Evolutionary conservation across 1,140 invertebrate genomes (phyloP), one percentile per base, ranked within the genome.

Genomic region (Manduca sexta): DNA sequence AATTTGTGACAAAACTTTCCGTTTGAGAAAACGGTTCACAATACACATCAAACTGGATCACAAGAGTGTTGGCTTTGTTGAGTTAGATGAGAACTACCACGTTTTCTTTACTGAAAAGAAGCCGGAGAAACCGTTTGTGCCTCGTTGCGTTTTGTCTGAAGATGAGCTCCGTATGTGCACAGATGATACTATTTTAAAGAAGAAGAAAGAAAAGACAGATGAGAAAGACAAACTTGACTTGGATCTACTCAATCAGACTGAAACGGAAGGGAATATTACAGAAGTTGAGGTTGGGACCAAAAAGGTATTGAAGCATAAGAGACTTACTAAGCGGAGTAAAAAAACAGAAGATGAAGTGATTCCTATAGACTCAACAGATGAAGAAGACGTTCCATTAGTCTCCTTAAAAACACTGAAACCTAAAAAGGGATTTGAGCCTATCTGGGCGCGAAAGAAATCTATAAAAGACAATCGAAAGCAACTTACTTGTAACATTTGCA

Each of bases 21-120:
- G 61, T 30, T 40, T 77, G n/a, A 51, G 81, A 0, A 84, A 79
- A 16, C 50, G 50, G 6, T 84, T 84, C 31, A 77, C 76, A 0
- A 34, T 82, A 6, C 81, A 84, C 30, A 82, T 84, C 2, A 79
- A 80, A 55, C 29, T 74, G 11, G 49, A 55, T 3, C 81, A 84
- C 16, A 64, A 72, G 18, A 76, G 72, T 50, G 40, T 67, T 11
- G 81, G 81, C 4, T 77, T 63, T 57, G 69, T 84, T 21, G 74
- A 82, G 35, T 84, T 81, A 60, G 72, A 84, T 69, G 53, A 77
- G 5, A 74, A 74, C 8, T 74, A 69, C 40, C 64, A 81, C 58
- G 81, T 84, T 5, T 73, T 56, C 46, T 84, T 79, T 31, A 58
- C 52, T 5, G 69, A 75, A 16, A 71, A 70, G 15, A 76, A 71